phyloP scores from a whole-genome alignment of 2,113 vertebrate genomes.

The Pelecanus crispus region DNA sequence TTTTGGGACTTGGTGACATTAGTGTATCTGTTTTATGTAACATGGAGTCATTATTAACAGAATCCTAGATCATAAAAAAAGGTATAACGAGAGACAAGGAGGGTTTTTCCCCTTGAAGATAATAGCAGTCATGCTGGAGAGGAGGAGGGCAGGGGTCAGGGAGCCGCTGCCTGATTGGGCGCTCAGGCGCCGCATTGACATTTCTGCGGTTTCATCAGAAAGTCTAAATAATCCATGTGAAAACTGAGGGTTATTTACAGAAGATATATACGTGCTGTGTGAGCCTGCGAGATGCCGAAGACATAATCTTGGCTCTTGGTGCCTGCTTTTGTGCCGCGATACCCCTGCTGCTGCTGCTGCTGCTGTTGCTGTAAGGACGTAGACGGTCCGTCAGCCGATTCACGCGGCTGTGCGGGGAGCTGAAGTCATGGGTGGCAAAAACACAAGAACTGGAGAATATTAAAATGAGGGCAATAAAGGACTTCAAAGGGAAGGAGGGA shows the following conservation, averaged over 20 bases:
- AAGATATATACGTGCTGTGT: not conserved
- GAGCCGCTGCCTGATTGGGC: constrained; percentile 78
- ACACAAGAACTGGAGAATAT: rapidly evolving
- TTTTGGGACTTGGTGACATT: constrained; percentile 72
- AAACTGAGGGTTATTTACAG: constrained; percentile 65
- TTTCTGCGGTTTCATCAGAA: constrained; percentile 80
- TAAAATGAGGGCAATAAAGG: not conserved
- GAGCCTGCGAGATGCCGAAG: not conserved
- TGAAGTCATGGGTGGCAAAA: not conserved
- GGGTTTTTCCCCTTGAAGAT: constrained; percentile 83
- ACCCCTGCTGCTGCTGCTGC: not conserved
- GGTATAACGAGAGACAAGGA: constrained; percentile 78
- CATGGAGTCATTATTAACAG: constrained; percentile 65
- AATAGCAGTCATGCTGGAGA: constrained; percentile 78
- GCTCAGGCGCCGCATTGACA: constrained; percentile 63
- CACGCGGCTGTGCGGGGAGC: not conserved
- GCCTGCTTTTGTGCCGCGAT: not conserved
- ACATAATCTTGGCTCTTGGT: not conserved
- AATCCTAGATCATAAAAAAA: constrained; percentile 71
- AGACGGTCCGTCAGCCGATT: not conserved
- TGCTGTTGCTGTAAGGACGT: rapidly evolving
- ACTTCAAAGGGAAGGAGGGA: not conserved
- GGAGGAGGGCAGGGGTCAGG: constrained; percentile 80
- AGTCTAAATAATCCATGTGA: constrained; percentile 74
- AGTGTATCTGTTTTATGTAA: constrained; percentile 76